phyloP scores from a whole-genome alignment of 2,113 vertebrate genomes.

The Neotoma lepida region DNA sequence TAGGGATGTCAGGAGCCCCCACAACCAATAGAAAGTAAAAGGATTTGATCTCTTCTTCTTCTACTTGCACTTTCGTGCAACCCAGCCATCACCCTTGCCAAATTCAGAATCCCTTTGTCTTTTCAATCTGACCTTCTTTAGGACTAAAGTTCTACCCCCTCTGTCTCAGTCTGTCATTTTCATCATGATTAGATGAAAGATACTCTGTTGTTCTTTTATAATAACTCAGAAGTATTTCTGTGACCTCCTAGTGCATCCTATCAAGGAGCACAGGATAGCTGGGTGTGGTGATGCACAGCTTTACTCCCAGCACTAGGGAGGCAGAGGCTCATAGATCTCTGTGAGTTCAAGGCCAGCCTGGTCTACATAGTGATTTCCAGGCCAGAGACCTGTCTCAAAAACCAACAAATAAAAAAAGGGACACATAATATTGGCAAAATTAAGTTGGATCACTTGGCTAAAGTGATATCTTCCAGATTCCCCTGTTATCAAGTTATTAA shows the following conservation, averaged over 20 bases:
- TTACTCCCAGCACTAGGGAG: background rate
- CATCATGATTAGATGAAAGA: background rate
- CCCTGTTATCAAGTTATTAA: conserved; percentile 4
- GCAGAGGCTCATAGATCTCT: background rate
- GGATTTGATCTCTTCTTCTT: background rate
- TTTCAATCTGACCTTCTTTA: background rate
- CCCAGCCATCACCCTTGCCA: background rate
- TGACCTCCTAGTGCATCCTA: background rate
- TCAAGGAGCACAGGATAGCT: background rate
- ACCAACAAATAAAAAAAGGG: background rate
- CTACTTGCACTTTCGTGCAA: background rate
- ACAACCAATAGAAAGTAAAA: background rate
- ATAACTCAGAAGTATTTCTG: background rate
- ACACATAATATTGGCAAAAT: background rate
- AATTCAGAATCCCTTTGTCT: background rate
- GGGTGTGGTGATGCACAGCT: too few relatives aligned
- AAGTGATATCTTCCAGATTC: background rate
- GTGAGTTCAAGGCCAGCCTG: background rate
- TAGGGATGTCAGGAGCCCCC: background rate
- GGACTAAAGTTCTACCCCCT: background rate
- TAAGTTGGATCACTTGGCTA: background rate
- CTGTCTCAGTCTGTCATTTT: background rate
- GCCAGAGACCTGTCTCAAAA: background rate
- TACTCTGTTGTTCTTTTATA: background rate
- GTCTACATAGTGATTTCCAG: background rate